A percentile compares a stretch with the other conserved stretches of the same genome.
Evolutionary conservation across 1,140 invertebrate species (phyloP).

Genomic region (Camponotus pennsylvanicus): DNA sequence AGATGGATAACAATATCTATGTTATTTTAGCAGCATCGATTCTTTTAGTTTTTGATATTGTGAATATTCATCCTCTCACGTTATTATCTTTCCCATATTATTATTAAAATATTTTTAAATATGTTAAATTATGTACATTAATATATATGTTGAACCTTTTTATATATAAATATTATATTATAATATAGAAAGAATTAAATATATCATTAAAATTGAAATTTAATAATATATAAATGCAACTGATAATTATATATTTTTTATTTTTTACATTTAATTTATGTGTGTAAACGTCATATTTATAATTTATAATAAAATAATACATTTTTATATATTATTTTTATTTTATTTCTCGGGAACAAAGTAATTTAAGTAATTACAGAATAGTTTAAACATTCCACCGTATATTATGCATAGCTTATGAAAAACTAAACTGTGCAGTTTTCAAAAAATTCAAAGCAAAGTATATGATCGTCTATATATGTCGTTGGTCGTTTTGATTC

Average conservation of each 20-base stretch:
- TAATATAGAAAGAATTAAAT: neutral
- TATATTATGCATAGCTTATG: neutral
- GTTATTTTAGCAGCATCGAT: neutral
- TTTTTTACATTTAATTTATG: neutral
- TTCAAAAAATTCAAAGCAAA: slow-evolving; percentile 11
- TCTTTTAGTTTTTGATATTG: neutral
- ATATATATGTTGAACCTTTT: neutral
- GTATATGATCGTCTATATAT: neutral
- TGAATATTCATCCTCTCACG: neutral
- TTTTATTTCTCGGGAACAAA: neutral
- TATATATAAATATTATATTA: neutral
- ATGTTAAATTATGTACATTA: neutral
- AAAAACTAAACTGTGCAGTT: neutral
- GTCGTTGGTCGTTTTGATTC: slow-evolving; percentile 25
- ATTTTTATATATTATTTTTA: neutral
- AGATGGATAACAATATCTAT: neutral
- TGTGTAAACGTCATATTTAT: neutral
- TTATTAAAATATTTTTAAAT: neutral
- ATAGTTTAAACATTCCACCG: neutral
- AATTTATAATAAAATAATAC: neutral
- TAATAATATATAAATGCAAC: slow-evolving; percentile 9
- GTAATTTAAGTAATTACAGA: neutral
- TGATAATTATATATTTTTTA: slow-evolving; percentile 3
- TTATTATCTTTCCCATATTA: neutral
- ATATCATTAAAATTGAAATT: too few relatives aligned